Evolutionary conservation across 2,797 vertebrate species (phyloP).

Genomic region (Setipinna tenuifilis): DNA sequence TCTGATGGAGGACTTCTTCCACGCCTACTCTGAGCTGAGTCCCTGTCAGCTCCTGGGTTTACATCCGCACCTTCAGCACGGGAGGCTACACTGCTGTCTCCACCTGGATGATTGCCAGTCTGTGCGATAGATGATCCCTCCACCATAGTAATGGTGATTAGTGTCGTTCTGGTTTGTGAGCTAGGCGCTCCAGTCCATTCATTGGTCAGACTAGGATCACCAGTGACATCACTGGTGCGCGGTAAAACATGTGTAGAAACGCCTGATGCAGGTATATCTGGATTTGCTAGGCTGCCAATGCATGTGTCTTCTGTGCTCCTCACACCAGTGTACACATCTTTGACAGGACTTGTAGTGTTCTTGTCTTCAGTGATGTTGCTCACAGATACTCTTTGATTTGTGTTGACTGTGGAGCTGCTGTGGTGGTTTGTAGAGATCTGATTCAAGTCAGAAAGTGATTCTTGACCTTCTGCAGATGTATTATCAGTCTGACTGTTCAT

Average conservation of each 20-base stretch:
- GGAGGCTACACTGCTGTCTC: neutral
- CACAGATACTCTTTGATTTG: neutral
- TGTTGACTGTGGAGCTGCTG: neutral
- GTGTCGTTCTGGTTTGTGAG: conserved; percentile 31
- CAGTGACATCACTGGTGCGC: neutral
- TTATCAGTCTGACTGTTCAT: neutral
- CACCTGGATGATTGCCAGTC: neutral
- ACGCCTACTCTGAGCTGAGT: neutral
- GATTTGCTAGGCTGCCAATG: neutral
- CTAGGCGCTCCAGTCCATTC: neutral
- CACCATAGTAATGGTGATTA: conserved; percentile 32
- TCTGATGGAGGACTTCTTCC: neutral
- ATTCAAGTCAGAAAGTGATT: neutral
- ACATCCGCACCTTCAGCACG: neutral
- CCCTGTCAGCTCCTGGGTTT: neutral
- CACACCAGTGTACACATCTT: neutral
- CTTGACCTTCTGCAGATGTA: neutral
- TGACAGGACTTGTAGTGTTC: neutral
- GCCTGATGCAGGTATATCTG: neutral
- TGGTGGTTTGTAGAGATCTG: neutral
- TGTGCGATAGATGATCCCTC: neutral
- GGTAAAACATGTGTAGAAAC: neutral
- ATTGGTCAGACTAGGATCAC: neutral
- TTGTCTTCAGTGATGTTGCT: neutral
- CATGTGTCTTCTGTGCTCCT: neutral